These are phyloP conservation scores for Pseudopodoces humilis DNA, from an alignment of 2,113 vertebrate genomes.

Conservation along the genomic window DNA sequence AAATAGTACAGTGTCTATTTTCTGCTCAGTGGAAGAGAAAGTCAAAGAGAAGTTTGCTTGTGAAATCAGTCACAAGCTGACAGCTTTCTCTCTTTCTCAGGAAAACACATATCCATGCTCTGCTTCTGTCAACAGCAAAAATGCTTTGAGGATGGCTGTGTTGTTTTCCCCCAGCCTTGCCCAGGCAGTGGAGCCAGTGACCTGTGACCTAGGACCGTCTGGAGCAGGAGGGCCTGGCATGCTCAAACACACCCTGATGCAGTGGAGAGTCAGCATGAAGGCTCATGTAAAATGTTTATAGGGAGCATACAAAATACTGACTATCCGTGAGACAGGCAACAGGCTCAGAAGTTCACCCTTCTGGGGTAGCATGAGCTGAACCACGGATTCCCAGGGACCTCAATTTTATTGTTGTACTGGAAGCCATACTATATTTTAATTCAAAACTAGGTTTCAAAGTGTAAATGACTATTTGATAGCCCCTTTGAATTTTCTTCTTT, in stretches of 20 bases:
- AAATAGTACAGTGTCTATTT: background rate
- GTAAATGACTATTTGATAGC: background rate
- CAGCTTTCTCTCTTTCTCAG: background rate
- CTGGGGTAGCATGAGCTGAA: background rate
- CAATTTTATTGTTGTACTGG: background rate
- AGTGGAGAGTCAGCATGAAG: background rate
- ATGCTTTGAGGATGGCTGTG: background rate
- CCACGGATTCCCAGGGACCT: background rate
- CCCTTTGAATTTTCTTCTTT: background rate
- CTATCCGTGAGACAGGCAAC: background rate
- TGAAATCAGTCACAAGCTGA: background rate
- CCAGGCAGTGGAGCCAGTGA: background rate
- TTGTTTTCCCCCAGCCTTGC: background rate
- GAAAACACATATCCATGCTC: background rate
- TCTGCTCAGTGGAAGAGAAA: background rate
- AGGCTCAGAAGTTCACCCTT: background rate
- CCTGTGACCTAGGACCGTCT: background rate
- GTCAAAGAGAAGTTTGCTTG: background rate
- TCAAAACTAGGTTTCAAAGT: background rate
- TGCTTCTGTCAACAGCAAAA: background rate
- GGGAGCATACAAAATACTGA: background rate
- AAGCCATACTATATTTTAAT: background rate
- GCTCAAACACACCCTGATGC: background rate
- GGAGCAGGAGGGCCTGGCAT: background rate
- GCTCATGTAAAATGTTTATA: background rate